Conservation (phyloP, 2,113 vertebrate species). For the Macrotis lagotis region DNA sequence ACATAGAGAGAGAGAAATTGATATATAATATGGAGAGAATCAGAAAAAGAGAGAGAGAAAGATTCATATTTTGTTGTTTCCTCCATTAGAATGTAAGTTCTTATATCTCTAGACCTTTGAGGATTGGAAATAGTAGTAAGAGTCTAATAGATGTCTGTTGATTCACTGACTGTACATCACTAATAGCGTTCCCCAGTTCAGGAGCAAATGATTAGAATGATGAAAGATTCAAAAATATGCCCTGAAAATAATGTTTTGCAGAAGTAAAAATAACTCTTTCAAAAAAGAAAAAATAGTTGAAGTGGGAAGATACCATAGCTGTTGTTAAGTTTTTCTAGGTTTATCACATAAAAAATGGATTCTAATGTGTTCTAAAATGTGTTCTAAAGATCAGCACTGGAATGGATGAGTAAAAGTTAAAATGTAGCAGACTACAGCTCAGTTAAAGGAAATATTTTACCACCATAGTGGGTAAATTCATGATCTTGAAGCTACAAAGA, state of each 20-base stretch:
- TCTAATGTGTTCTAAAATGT: neutral
- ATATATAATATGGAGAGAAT: neutral
- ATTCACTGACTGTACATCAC: neutral
- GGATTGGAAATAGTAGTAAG: neutral
- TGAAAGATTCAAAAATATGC: neutral
- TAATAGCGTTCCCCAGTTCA: neutral
- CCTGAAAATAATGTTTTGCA: neutral
- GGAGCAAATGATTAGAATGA: neutral
- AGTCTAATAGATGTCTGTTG: neutral
- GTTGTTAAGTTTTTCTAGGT: neutral
- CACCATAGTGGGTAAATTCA: neutral
- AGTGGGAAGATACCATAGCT: neutral
- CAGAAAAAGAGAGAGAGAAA: neutral
- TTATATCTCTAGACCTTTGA: neutral
- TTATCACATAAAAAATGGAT: neutral
- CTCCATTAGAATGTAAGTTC: neutral
- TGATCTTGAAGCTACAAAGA: neutral
- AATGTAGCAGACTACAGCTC: neutral
- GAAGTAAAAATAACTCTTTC: neutral
- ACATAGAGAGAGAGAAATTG: no score
- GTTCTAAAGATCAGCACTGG: neutral
- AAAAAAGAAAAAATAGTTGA: neutral
- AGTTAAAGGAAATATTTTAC: neutral
- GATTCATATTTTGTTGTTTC: neutral
- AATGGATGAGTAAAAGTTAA: neutral